Conservation (phyloP, 2,888 invertebrate genomes). For the Drosophila mimica region DNA sequence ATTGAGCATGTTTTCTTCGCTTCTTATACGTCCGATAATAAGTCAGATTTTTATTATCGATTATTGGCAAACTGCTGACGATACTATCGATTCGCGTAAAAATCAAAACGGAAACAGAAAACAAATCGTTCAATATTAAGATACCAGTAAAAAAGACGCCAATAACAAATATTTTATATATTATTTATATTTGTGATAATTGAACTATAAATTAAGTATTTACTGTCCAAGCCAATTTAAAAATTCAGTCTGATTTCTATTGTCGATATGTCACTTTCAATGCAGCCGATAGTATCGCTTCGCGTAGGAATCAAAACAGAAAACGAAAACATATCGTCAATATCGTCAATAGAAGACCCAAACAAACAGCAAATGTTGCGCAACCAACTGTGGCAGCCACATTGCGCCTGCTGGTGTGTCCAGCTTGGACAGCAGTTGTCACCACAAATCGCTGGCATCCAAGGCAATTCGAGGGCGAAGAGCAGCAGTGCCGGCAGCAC, state of each 20-base stretch:
- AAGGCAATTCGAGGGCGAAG: slow-evolving; percentile 23
- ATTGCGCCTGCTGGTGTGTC: not conserved
- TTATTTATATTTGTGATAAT: not conserved
- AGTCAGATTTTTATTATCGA: too few relatives aligned
- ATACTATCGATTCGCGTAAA: too few relatives aligned
- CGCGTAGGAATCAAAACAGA: not conserved
- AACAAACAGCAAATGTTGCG: slow-evolving; percentile 45
- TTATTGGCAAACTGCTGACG: too few relatives aligned
- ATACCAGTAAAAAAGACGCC: not conserved
- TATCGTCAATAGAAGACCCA: not conserved
- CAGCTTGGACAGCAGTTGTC: slow-evolving; percentile 6
- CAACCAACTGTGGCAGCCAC: slow-evolving; percentile 34
- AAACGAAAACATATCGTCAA: not conserved
- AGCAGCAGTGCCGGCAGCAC: slow-evolving; percentile 13
- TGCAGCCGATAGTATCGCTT: not conserved
- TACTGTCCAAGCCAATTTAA: not conserved
- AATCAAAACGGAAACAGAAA: too few relatives aligned
- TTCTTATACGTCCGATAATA: not conserved
- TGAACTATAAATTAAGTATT: not conserved
- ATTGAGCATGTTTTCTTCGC: too few relatives aligned
- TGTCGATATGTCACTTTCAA: not conserved
- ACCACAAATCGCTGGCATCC: not conserved
- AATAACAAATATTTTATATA: not conserved
- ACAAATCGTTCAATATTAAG: not conserved
- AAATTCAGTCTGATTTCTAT: not conserved